These are phyloP conservation scores for Podilymbus podiceps DNA, from an alignment of 2,113 vertebrate species.

Conservation along the genomic window DNA sequence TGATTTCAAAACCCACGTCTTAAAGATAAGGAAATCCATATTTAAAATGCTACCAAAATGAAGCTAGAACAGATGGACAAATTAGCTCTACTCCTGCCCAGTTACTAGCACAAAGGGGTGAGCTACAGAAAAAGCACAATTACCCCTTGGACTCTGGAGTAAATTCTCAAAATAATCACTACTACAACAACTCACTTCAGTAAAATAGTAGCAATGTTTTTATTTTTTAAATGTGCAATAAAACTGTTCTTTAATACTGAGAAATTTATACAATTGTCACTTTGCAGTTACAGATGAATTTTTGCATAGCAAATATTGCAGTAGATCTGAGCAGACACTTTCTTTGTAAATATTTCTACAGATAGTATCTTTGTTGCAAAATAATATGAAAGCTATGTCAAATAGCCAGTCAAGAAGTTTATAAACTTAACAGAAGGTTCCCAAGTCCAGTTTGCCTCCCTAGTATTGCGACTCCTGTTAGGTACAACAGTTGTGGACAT, in stretches of 20 bases:
- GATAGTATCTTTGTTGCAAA: background rate
- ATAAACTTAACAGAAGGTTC: background rate
- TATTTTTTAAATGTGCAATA: background rate
- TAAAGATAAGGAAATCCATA: background rate
- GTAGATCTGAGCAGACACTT: background rate
- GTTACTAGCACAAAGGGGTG: background rate
- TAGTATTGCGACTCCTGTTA: background rate
- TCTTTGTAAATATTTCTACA: background rate
- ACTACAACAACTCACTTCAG: background rate
- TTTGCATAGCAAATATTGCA: background rate
- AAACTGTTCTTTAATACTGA: background rate
- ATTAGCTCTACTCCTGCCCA: background rate
- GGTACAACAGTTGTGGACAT: fast-evolving
- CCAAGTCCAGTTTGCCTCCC: background rate
- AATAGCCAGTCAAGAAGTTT: background rate
- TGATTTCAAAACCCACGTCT: background rate
- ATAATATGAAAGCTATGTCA: background rate
- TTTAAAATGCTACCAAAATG: background rate
- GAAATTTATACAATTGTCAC: background rate
- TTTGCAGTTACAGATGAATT: fast-evolving
- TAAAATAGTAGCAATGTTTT: background rate
- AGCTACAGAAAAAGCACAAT: background rate
- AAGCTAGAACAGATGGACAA: background rate
- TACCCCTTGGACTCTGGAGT: background rate
- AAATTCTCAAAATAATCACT: background rate